Conservation (phyloP, 2,113 vertebrate species). For the Tympanuchus pallidicinctus region DNA sequence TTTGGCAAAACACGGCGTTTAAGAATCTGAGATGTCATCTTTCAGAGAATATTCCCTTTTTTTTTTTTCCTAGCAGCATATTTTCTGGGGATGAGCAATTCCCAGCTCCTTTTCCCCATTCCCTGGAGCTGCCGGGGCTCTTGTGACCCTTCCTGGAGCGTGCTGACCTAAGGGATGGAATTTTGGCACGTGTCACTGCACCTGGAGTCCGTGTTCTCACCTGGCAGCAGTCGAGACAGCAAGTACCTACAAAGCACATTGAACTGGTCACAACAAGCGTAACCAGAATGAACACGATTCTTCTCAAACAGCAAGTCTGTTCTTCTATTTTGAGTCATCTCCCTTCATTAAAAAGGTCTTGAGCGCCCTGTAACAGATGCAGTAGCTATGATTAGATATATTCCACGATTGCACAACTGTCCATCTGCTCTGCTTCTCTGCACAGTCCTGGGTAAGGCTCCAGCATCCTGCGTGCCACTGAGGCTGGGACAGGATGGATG, state of each 20-base stretch:
- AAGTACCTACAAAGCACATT: background rate
- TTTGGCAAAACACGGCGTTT: background rate
- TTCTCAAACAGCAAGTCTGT: background rate
- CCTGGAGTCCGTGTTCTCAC: background rate
- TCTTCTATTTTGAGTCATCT: conserved; percentile 23
- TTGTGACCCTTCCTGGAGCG: rapidly evolving
- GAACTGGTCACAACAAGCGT: conserved; percentile 23
- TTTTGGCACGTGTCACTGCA: background rate
- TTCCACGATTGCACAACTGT: background rate
- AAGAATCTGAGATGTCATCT: background rate
- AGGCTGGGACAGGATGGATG: background rate
- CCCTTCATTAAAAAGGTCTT: background rate
- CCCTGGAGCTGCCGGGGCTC: background rate
- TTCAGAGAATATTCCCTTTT: background rate
- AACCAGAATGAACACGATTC: background rate
- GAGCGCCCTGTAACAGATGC: background rate
- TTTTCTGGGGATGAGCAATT: background rate
- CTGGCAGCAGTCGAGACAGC: background rate
- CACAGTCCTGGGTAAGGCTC: background rate
- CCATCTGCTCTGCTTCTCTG: conserved; percentile 34
- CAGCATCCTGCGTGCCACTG: rapidly evolving
- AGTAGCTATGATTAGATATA: background rate
- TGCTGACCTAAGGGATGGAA: background rate
- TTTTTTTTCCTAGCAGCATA: background rate
- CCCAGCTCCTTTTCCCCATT: background rate